A percentile compares a stretch with the other conserved stretches of the same genome.
Conservation (phyloP, 2,888 invertebrate genomes). For the Troides helena region DNA sequence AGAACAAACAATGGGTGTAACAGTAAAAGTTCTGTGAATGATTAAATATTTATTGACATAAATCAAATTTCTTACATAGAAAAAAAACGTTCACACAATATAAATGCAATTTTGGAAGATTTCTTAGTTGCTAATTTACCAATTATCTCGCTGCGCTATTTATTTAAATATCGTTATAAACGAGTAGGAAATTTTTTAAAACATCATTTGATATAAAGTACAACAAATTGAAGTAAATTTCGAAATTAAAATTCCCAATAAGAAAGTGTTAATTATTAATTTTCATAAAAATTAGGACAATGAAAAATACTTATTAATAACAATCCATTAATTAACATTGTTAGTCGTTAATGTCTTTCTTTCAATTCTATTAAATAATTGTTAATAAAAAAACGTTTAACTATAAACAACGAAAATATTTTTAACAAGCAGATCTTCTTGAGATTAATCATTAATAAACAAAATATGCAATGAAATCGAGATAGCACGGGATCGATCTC, state of each 20-base stretch:
- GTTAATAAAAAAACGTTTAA: slow-evolving; percentile 14
- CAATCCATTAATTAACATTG: slow-evolving; percentile 16
- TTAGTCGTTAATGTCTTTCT: slow-evolving; percentile 65
- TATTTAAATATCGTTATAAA: not conserved
- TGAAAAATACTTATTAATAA: slow-evolving; percentile 8
- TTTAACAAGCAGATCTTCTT: slow-evolving; percentile 33
- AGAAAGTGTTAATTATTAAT: not conserved
- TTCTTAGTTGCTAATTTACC: slow-evolving; percentile 5
- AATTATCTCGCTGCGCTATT: not conserved
- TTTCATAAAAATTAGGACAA: not conserved
- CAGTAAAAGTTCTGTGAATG: slow-evolving; percentile 26
- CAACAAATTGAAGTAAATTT: not conserved
- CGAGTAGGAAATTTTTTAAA: not conserved
- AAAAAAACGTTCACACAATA: slow-evolving; percentile 11
- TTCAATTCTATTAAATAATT: slow-evolving; percentile 33
- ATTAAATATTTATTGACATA: slow-evolving; percentile 27
- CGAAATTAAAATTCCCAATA: not conserved
- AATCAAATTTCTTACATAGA: slow-evolving; percentile 7
- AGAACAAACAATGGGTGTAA: not conserved
- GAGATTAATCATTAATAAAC: slow-evolving; percentile 33
- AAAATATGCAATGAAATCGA: not conserved
- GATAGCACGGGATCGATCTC: too few species aligned
- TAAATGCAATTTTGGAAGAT: slow-evolving; percentile 26
- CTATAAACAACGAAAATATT: slow-evolving; percentile 17
- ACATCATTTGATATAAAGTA: not conserved